Conservation (phyloP, 2,888 invertebrate genomes). For the Hemistola chrysoprasaria region DNA sequence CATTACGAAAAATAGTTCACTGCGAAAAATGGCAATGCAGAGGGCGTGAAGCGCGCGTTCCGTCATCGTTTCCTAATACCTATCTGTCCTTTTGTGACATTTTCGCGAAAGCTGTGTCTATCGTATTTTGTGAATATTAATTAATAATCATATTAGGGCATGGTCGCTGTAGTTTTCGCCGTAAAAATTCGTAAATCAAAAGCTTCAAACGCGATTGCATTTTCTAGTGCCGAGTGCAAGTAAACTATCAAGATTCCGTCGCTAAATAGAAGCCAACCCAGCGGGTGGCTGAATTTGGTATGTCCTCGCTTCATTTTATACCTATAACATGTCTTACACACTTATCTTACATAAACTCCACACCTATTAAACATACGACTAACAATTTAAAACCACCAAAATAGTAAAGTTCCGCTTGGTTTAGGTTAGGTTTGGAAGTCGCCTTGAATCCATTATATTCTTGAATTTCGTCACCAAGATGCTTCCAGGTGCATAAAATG, state of each 20-base stretch:
- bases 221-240: slow-evolving; percentile 81
- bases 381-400: too few species aligned
- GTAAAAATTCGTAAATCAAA: slow-evolving; percentile 42
- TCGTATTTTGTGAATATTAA: slow-evolving; percentile 60
- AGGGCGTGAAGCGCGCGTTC: slow-evolving; percentile 46
- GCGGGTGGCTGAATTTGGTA: slow-evolving; percentile 90
- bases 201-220: slow-evolving; percentile 71
- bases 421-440: slow-evolving; percentile 19
- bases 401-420: background rate
- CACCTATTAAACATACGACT: too few species aligned
- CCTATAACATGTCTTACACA: background rate
- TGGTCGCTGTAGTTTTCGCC: slow-evolving; percentile 18
- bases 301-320: slow-evolving; percentile 47
- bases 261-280: slow-evolving; percentile 89
- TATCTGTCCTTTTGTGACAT: slow-evolving; percentile 71
- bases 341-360: background rate
- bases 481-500: slow-evolving; percentile 26
- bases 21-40: slow-evolving; percentile 36
- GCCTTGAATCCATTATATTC: slow-evolving; percentile 26
- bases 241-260: slow-evolving; percentile 92
- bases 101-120: slow-evolving; percentile 60
- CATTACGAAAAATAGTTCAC: slow-evolving; percentile 30
- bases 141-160: slow-evolving; percentile 64
- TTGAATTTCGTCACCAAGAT: slow-evolving; percentile 12
- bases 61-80: slow-evolving; percentile 42